Percentiles rank a stretch among this genome's conserved stretches.
These are phyloP conservation scores for Cherax quadricarinatus DNA, from an alignment of 1,140 invertebrate species.

Conservation along the genomic window DNA sequence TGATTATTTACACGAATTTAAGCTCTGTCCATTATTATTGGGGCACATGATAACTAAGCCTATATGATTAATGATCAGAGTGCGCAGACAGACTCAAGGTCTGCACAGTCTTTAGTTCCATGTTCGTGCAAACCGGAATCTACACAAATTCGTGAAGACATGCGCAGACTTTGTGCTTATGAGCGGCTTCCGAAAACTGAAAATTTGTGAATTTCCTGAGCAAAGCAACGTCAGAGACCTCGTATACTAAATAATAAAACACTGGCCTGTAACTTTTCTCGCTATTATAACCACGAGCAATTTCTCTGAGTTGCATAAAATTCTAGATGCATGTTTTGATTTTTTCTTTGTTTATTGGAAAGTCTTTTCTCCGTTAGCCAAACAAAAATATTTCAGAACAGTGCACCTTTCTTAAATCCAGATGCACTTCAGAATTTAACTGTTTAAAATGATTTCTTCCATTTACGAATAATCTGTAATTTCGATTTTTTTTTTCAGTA, in stretches of 20 bases:
- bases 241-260: background rate
- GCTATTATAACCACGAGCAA: background rate
- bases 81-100: background rate
- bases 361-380: too few relatives aligned
- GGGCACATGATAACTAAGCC: background rate
- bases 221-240: background rate
- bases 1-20: background rate
- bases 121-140: background rate
- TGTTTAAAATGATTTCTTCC: too few relatives aligned
- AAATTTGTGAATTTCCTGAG: background rate
- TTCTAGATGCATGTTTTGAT: background rate
- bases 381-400: too few relatives aligned
- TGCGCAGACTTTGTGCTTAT: slow-evolving; percentile 10
- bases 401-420: too few relatives aligned
- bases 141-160: background rate
- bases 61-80: background rate
- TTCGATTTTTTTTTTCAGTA: too few relatives aligned
- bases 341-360: background rate
- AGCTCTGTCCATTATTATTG: background rate
- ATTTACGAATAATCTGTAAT: too few relatives aligned
- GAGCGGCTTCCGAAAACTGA: background rate
- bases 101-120: background rate
- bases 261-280: background rate
- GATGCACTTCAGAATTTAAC: too few relatives aligned
- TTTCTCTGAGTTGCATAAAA: background rate